Evolutionary conservation across 2,113 vertebrate species (phyloP).

Genomic region (Colossoma macropomum): DNA sequence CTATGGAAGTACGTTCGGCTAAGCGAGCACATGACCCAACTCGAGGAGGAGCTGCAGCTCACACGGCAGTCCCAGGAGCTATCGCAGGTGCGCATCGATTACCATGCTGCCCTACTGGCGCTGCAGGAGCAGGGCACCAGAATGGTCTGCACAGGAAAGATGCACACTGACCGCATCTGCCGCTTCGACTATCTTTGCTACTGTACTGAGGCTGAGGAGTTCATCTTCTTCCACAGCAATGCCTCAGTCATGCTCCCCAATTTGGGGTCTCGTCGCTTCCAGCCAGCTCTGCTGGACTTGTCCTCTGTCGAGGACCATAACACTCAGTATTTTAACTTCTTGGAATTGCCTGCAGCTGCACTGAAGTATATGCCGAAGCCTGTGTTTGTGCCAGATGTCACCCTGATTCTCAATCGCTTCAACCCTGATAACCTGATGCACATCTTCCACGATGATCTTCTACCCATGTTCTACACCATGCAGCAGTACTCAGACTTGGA

Average conservation of each 20-base stretch:
- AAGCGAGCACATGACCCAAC: slow-evolving; percentile 81
- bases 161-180: slow-evolving; percentile 96
- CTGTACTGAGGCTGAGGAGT: slow-evolving; percentile 91
- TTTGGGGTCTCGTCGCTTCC: slow-evolving; percentile 92
- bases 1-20: slow-evolving; percentile 93
- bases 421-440: slow-evolving; percentile 99
- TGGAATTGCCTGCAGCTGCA: slow-evolving; percentile 90
- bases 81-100: slow-evolving; percentile 84
- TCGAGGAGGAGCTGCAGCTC: slow-evolving; percentile 90
- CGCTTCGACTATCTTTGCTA: slow-evolving; percentile 97
- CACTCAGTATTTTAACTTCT: slow-evolving; percentile 97
- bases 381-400: slow-evolving; percentile 93
- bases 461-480: slow-evolving; percentile 96
- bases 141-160: slow-evolving; percentile 96
- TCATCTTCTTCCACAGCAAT: slow-evolving; percentile 96
- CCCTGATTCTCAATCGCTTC: slow-evolving; percentile 92
- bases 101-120: slow-evolving; percentile 86
- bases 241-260: slow-evolving; percentile 92
- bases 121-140: slow-evolving; percentile 90
- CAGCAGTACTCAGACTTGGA: slow-evolving; percentile 90
- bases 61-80: slow-evolving; percentile 81
- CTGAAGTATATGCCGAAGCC: slow-evolving; percentile 95
- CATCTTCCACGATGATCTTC: slow-evolving; percentile 94
- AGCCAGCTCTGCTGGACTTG: slow-evolving; percentile 93
- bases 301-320: slow-evolving; percentile 98